Conservation (phyloP, 2,113 vertebrate species). For the Myiopsitta monachus region DNA sequence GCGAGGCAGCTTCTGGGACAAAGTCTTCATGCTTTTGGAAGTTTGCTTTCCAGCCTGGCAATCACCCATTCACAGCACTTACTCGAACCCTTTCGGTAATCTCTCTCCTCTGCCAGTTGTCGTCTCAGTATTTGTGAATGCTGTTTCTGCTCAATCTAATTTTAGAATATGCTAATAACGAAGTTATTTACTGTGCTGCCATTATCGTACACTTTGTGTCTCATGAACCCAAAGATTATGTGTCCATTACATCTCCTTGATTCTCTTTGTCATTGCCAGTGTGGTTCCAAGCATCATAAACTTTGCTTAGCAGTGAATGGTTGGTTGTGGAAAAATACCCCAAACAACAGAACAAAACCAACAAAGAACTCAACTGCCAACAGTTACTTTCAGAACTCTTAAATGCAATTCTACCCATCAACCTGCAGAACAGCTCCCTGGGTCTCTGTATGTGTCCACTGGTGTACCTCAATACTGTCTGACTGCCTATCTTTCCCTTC, state of each 20-base stretch:
- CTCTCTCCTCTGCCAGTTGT: constrained; percentile 1
- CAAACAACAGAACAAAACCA: neutral
- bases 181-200: constrained; percentile 27
- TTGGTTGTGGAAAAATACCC: neutral
- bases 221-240: neutral
- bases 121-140: constrained; percentile 17
- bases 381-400: neutral
- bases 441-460: neutral
- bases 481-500: neutral
- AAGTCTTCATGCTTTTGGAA: neutral
- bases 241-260: neutral
- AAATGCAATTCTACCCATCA: neutral
- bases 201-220: neutral
- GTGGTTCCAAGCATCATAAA: neutral
- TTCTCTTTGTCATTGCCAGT: neutral
- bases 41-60: constrained; percentile 39
- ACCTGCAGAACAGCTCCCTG: neutral
- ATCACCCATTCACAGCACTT: neutral
- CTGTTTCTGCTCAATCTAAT: constrained; percentile 25
- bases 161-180: constrained; percentile 40
- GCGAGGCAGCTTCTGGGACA: constrained; percentile 16
- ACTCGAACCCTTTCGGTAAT: constrained; percentile 36
- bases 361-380: neutral
- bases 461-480: neutral
- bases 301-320: neutral